These are phyloP conservation scores for Ormyrus nitidulus DNA, from an alignment of 2,888 invertebrate genomes.

Conservation along the genomic window DNA sequence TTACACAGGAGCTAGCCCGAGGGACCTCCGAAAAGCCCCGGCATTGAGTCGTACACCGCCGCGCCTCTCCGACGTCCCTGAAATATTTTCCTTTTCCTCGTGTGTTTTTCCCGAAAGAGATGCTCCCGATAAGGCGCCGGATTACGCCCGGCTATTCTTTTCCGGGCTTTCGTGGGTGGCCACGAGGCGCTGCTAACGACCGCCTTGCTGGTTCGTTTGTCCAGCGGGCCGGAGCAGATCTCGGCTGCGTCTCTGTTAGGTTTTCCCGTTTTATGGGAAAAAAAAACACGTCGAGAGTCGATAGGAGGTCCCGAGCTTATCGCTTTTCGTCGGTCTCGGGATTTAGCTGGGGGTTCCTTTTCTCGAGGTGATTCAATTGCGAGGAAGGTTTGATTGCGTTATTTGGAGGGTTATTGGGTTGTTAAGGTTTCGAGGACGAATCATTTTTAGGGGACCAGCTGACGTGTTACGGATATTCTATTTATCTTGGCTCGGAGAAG, in stretches of 20 bases:
- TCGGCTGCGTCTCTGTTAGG: neutral
- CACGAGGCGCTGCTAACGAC: conserved; percentile 28
- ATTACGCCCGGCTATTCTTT: neutral
- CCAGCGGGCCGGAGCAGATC: neutral
- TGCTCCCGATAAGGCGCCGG: conserved; percentile 5
- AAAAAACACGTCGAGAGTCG: neutral
- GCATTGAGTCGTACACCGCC: neutral
- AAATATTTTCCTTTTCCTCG: neutral
- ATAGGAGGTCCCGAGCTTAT: too few species aligned
- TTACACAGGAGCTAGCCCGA: neutral
- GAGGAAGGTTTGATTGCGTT: too few species aligned
- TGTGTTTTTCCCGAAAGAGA: neutral
- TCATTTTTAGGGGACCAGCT: neutral
- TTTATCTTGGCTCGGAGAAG: neutral
- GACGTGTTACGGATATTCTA: neutral
- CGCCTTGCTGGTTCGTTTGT: conserved; percentile 36
- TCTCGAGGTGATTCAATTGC: too few species aligned
- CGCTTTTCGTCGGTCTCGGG: too few species aligned
- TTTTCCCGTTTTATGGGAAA: neutral
- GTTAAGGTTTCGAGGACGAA: neutral
- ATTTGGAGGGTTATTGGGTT: too few species aligned
- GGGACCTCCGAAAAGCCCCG: neutral
- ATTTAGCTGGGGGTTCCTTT: too few species aligned
- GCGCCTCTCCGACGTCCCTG: conserved; percentile 5
- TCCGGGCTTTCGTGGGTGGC: conserved; percentile 28